Evolutionary conservation across 2,113 vertebrate species (phyloP), one percentile per base, ranked within the genome.

Genomic region (Cebidichthys violaceus): DNA sequence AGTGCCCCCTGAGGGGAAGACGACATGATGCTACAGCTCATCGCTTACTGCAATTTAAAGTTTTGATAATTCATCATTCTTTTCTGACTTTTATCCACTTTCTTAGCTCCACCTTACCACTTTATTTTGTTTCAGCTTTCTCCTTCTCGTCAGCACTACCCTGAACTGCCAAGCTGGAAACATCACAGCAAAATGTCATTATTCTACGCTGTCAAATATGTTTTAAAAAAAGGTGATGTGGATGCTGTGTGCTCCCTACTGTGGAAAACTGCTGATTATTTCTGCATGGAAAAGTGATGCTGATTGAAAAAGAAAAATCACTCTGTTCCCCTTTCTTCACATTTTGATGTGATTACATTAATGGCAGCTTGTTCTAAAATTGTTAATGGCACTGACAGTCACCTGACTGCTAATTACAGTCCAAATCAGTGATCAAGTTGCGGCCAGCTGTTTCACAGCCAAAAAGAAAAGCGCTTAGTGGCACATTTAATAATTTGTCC

Each of bases 141-240:
- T 75, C 43, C 62, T 22, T 20, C 35, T 57, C 41, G 61, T 79
- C 64, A 54, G 39, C 47, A 7, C 29, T 31, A 31, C 71, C 24
- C 13, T 1, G 35, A 69, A 50, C 50, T 47, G 20, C 31, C 11
- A 33, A 67, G 57, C 59, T 37, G 61, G 52, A 47, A 31, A 71
- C 59, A 78, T 45, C 65, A 65, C 61, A 72, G 75, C 39, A 9
- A 80, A 71, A 60, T 55, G 66, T 35, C 54, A 74, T 68, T 35
- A 55, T 66, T 71, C 57, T 64, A 45, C 52, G 3, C 8, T 59
- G 64, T 70, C 61, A 57, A 66, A 77, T 66, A n/a, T 74, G 41
- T 52, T 80, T 65, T 39, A 22, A 62, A 68, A 68, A 24, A 37
- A 9, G 17, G 60, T 22, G 43, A 43, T 77, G 47, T 67, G 24